Conservation (phyloP, 2,797 vertebrate species). For the Labroides dimidiatus region DNA sequence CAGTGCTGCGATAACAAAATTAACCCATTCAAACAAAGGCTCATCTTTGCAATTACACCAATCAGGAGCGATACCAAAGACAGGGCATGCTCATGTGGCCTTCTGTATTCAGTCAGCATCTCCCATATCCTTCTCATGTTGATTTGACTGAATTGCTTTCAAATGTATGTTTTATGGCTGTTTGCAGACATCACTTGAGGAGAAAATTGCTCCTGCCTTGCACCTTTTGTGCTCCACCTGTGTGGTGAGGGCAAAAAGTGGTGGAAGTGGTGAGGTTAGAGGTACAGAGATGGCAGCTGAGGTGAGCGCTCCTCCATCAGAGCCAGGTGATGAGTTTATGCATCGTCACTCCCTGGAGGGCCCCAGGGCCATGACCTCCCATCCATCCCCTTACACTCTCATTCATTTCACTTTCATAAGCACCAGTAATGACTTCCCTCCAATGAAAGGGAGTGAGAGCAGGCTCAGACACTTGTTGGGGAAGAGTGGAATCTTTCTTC, state of each 20-base stretch:
- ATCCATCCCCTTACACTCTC: constrained; percentile 87
- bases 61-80: constrained; percentile 28
- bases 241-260: constrained; percentile 67
- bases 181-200: constrained; percentile 73
- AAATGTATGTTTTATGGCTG: constrained; percentile 83
- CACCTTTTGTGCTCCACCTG: constrained; percentile 67
- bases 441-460: constrained; percentile 61
- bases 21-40: constrained; percentile 71
- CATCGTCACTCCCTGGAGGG: constrained; percentile 75
- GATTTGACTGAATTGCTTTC: constrained; percentile 79
- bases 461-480: constrained; percentile 67
- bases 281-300: constrained; percentile 68
- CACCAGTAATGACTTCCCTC: constrained; percentile 89
- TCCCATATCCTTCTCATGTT: constrained; percentile 81
- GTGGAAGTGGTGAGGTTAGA: constrained; percentile 68
- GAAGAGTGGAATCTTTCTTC: constrained; percentile 58
- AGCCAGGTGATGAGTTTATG: constrained; percentile 91
- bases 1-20: constrained; percentile 49
- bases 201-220: constrained; percentile 67
- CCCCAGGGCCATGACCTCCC: constrained; percentile 85
- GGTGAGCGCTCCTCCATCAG: constrained; percentile 85
- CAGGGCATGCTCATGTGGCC: constrained; percentile 24
- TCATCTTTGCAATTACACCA: constrained; percentile 68
- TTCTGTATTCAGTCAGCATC: constrained; percentile 26
- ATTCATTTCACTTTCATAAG: constrained; percentile 94